Evolutionary conservation across 2,113 vertebrate species (phyloP).

Genomic region (Coreoperca whiteheadi): DNA sequence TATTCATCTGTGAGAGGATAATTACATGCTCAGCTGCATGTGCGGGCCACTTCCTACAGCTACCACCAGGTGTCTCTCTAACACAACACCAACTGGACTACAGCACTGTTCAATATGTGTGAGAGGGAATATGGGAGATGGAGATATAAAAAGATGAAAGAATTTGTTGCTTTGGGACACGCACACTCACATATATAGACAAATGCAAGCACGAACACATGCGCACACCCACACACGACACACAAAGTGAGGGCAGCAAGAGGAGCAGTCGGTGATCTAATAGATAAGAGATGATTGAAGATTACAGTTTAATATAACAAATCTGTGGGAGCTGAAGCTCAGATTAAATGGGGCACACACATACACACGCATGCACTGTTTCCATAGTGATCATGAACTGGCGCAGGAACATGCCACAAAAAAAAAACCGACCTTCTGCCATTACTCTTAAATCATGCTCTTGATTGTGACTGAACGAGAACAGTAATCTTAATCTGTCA

Average conservation of each 20-base stretch:
- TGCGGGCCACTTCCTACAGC: not conserved
- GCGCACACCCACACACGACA: not conserved
- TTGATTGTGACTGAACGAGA: not conserved
- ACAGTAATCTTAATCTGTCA: constrained; percentile 11
- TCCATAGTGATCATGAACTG: constrained; percentile 66
- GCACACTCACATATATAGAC: constrained; percentile 6
- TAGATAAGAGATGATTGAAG: constrained; percentile 72
- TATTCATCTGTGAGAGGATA: not conserved
- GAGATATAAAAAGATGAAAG: constrained; percentile 65
- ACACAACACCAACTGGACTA: constrained; percentile 8
- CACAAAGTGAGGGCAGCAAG: constrained; percentile 24
- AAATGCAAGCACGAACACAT: not conserved
- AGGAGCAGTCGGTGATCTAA: constrained; percentile 60
- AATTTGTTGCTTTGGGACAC: constrained; percentile 35
- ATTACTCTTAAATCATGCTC: constrained; percentile 3
- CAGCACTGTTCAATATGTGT: constrained; percentile 21
- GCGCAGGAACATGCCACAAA: not conserved
- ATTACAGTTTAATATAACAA: constrained; percentile 71
- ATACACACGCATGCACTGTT: constrained; percentile 40
- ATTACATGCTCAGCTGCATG: not conserved
- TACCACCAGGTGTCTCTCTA: constrained; percentile 75
- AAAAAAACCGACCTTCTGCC: not conserved
- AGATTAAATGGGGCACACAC: constrained; percentile 53
- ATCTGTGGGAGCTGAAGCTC: constrained; percentile 50
- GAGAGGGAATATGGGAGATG: constrained; percentile 48